These are phyloP conservation scores for Pseudoatta argentina DNA, from an alignment of 1,140 invertebrate genomes.

Conservation along the genomic window DNA sequence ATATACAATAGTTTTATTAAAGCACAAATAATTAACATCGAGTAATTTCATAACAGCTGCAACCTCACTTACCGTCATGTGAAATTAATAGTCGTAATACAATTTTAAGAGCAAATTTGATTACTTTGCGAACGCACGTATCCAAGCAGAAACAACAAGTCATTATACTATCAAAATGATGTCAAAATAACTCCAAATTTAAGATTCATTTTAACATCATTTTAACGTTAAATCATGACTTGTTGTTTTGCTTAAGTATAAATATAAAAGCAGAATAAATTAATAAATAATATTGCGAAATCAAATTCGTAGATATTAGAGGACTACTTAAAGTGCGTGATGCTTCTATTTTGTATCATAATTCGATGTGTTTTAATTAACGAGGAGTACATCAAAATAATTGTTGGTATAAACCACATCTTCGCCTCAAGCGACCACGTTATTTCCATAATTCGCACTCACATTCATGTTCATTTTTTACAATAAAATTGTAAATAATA, in stretches of 20 bases:
- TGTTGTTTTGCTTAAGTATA: not conserved
- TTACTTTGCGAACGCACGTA: not conserved
- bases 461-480: not conserved
- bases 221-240: no score
- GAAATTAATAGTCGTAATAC: not conserved
- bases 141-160: no score
- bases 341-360: not conserved
- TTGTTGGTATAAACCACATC: not conserved
- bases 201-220: no score
- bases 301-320: not conserved
- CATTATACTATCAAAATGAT: no score
- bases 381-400: constrained; percentile 38
- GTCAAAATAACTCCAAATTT: no score
- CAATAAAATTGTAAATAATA: not conserved
- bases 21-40: not conserved
- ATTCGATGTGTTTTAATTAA: constrained; percentile 35
- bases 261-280: constrained; percentile 3
- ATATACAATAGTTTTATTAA: not conserved
- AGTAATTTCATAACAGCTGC: not conserved
- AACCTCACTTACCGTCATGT: not conserved
- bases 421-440: not conserved
- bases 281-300: not conserved
- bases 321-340: not conserved
- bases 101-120: constrained; percentile 9
- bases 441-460: constrained; percentile 6